A percentile compares a stretch with the other conserved stretches of the same genome.
Evolutionary conservation across 2,113 vertebrate species (phyloP).

Genomic region (Elanoides forficatus): DNA sequence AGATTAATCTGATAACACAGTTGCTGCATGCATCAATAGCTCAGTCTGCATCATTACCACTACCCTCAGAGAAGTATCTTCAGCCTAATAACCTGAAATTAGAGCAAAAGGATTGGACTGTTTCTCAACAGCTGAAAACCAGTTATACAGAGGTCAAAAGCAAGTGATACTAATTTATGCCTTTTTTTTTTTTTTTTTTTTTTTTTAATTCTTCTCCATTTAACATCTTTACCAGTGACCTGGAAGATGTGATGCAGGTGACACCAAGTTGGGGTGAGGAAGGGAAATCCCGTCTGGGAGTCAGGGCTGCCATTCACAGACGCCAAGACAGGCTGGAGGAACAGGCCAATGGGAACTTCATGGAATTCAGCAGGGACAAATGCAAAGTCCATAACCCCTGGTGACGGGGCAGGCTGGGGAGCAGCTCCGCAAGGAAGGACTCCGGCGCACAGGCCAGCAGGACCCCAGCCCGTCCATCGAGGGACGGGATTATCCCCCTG

Average conservation of each 20-base stretch:
- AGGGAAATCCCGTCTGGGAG: not conserved
- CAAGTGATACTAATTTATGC: not conserved
- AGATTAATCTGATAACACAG: not conserved
- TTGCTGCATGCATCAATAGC: not conserved
- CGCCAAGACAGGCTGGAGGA: not conserved
- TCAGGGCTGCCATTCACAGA: not conserved
- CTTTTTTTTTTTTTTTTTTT: too few species aligned
- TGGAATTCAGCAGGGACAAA: not conserved
- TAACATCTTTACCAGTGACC: not conserved
- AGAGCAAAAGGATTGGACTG: not conserved
- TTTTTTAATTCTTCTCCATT: not conserved
- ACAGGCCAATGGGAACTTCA: rapidly evolving
- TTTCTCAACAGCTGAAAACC: not conserved
- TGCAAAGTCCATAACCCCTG: not conserved
- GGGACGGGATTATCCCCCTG: not conserved
- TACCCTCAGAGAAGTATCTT: not conserved
- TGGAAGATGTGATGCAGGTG: not conserved
- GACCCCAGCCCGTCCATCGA: not conserved
- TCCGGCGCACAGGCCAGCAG: too few species aligned
- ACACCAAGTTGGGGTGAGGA: not conserved
- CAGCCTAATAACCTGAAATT: not conserved
- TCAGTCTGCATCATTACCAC: not conserved
- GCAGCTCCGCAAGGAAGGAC: not conserved
- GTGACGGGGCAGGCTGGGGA: rapidly evolving
- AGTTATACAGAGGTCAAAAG: not conserved